Conservation (phyloP, 2,113 vertebrate species). For the Prunella fulvescens region DNA sequence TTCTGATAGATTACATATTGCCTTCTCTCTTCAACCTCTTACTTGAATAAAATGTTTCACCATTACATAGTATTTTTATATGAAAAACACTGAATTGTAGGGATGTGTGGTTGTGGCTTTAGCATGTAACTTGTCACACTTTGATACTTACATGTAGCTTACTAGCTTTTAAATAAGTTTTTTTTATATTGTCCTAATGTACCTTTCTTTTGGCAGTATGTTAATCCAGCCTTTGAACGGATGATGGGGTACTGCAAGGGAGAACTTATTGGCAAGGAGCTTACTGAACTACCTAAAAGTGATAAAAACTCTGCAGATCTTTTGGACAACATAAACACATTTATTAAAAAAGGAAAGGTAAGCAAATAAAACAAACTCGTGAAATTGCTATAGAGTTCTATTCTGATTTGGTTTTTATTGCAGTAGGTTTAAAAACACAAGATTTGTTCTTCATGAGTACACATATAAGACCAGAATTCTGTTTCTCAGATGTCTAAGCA, state of each 20-base stretch:
- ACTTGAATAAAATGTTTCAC: background rate
- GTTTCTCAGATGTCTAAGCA: background rate
- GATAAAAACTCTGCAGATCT: slow-evolving; percentile 89
- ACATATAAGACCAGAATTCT: background rate
- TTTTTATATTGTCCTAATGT: background rate
- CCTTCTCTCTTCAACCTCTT: background rate
- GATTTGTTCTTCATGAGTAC: background rate
- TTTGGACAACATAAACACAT: slow-evolving; percentile 89
- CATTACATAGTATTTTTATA: background rate
- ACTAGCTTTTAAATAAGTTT: background rate
- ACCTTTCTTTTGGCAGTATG: slow-evolving; percentile 78
- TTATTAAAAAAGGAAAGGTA: slow-evolving; percentile 94
- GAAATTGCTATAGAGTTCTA: background rate
- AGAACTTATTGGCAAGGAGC: slow-evolving; percentile 92
- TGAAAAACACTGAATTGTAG: background rate
- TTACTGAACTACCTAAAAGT: slow-evolving; percentile 88
- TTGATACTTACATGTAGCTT: background rate
- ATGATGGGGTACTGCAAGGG: slow-evolving; percentile 95
- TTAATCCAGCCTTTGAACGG: slow-evolving; percentile 91
- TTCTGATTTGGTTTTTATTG: background rate
- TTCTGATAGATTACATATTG: background rate
- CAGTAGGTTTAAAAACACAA: background rate
- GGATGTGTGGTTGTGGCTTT: background rate
- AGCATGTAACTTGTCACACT: background rate
- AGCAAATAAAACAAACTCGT: background rate